Evolutionary conservation across 2,113 vertebrate species (phyloP).

Genomic region (Melanocharis versteri): DNA sequence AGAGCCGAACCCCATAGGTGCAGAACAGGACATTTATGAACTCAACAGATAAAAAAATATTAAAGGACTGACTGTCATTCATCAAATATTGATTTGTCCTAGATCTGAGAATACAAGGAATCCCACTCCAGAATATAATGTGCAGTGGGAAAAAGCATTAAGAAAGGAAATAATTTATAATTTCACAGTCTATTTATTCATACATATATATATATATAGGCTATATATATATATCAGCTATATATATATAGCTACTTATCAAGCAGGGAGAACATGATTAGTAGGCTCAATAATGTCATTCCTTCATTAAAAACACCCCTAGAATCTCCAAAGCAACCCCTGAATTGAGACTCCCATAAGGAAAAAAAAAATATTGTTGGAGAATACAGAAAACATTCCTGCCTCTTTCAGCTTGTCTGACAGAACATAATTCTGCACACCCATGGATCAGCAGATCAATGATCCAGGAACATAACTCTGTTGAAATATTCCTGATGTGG

Average conservation of each 20-base stretch:
- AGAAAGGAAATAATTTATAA: not conserved
- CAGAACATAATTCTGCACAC: not conserved
- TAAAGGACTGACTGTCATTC: not conserved
- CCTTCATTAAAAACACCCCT: not conserved
- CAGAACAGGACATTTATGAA: not conserved
- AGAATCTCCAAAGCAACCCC: not conserved
- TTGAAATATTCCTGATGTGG: constrained; percentile 32
- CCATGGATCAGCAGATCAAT: constrained; percentile 37
- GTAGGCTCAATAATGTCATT: not conserved
- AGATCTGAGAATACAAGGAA: not conserved
- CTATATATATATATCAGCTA: not conserved
- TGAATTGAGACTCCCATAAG: not conserved
- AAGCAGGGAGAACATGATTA: not conserved
- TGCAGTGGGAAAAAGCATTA: not conserved
- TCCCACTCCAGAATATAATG: not conserved
- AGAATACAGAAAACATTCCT: not conserved
- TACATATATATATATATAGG: not conserved
- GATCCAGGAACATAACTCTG: not conserved
- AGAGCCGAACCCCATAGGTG: too few relatives aligned
- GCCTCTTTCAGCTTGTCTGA: not conserved
- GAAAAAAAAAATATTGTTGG: not conserved
- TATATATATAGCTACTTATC: not conserved
- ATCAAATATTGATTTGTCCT: not conserved
- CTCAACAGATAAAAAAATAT: not conserved
- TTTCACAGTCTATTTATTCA: not conserved